Base-by-base conservation (phyloP, 2,797 vertebrate species). In the Acrossocheilus wenchowensis region DNA sequence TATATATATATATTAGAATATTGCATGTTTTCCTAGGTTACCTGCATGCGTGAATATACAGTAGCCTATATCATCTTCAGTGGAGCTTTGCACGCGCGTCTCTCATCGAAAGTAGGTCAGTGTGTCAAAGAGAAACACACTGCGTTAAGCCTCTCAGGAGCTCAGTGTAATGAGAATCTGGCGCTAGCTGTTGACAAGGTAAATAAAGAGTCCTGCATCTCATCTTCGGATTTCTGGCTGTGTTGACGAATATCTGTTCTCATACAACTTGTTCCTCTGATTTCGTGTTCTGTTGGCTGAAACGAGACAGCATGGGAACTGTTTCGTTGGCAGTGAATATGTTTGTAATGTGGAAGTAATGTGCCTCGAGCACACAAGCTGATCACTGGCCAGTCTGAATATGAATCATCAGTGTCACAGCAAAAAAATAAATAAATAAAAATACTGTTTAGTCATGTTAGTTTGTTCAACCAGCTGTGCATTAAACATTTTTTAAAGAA, bases 81-180 rank as follows among this genome's bases (percentile, higher is more conserved):
- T 45, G 57, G 11, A 80, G n/a, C 10, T 12, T 6, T 30, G 64
- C 60, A 21, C 77, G 7, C 78, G 62, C 23, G 19, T 30, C 50
- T 3, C 15, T 62, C 69, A 41, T 19, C 19, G 81, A 91, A 94
- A 92, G 92, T 92, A 92, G 91, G 94, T 94, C 90, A 93, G 91
- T 93, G 91, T 93, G 94, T 92, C 91, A 93, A 69, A 83, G 39
- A 75, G 85, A 57, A 57, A 62, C 75, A 73, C 84, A 75, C 87
- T 30, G 57, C 41, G 68, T 66, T 48, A 81, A 62, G 78, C 78
- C 39, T 39, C 43, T 86, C 78, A 66, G 5, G 19, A 64, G 68
- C 78, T 23, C 86, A 17, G 80, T 41, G 83, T 86, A 86, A 81
- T 80, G 68, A 23, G n/a, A 34, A 39, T 6, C 8, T 17, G 23